These are phyloP conservation scores for Lysandra bellargus DNA, from an alignment of 2,888 invertebrate genomes.

Conservation along the genomic window DNA sequence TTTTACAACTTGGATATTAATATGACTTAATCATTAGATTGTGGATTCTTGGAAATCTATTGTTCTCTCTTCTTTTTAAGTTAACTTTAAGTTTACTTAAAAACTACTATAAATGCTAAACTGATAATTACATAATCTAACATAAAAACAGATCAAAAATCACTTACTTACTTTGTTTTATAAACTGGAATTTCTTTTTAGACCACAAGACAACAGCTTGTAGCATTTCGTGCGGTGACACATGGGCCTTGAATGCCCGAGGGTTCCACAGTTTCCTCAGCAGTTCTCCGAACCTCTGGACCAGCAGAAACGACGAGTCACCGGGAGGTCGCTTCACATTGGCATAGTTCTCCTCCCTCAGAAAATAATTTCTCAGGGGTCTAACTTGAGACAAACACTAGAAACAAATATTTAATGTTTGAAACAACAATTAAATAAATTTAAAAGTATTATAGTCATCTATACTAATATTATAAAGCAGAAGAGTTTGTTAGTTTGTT, in stretches of 20 bases:
- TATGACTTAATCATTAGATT: no score
- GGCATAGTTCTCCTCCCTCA: conserved; percentile 95
- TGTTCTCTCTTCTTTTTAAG: no score
- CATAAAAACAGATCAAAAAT: background rate
- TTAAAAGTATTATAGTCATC: no score
- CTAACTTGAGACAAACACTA: conserved; percentile 97
- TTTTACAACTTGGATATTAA: no score
- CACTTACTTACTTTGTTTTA: conserved; percentile 89
- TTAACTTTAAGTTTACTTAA: background rate
- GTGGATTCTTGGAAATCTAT: no score
- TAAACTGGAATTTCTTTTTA: conserved; percentile 98
- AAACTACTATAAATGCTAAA: background rate
- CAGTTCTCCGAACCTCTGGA: conserved; percentile 96
- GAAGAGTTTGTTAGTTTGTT: no score
- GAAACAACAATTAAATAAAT: no score
- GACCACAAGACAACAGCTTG: conserved; percentile 99
- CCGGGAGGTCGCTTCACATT: conserved; percentile 95
- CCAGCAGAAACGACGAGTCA: conserved; percentile 94
- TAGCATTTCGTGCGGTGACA: conserved; percentile 99
- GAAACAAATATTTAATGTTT: conserved; percentile 39
- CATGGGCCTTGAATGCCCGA: conserved; percentile 98
- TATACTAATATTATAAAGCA: no score
- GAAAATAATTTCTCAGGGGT: conserved; percentile 96
- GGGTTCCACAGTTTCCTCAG: conserved; percentile 99
- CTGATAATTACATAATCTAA: no score